These are phyloP conservation scores for Psophia crepitans DNA, from an alignment of 2,113 vertebrate genomes.

Conservation along the genomic window DNA sequence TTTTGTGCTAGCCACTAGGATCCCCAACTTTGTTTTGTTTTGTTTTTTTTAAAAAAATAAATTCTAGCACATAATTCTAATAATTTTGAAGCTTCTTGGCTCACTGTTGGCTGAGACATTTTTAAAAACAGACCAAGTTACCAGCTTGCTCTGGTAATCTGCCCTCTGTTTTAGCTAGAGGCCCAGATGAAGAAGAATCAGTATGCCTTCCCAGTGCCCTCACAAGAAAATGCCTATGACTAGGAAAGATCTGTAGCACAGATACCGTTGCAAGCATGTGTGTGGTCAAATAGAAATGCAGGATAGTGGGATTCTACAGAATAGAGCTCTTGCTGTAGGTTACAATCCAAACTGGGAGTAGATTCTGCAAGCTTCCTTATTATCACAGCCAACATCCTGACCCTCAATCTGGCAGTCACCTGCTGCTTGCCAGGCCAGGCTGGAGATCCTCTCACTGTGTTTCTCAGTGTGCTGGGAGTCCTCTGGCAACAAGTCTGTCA, in stretches of 20 bases:
- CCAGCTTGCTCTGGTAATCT: neutral
- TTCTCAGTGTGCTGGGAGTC: neutral
- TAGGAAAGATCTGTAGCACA: neutral
- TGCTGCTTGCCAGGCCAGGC: neutral
- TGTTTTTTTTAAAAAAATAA: neutral
- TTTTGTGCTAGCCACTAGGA: neutral
- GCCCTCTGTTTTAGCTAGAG: neutral
- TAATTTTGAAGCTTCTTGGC: neutral
- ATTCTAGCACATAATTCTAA: neutral
- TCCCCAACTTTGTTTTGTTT: neutral
- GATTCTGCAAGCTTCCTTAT: neutral
- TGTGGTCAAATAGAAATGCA: neutral
- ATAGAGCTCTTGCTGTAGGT: neutral
- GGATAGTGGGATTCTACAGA: neutral
- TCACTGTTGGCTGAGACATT: neutral
- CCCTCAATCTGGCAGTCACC: neutral
- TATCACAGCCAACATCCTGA: neutral
- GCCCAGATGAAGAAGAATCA: neutral
- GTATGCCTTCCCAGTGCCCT: neutral
- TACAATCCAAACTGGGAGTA: neutral
- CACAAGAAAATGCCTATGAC: neutral
- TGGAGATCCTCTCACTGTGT: neutral
- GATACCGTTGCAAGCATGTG: accelerated
- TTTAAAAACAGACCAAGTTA: neutral
- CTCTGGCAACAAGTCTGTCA: neutral